Conservation (phyloP, 2,797 vertebrate genomes). For the Hyperoplus lanceolatus region DNA sequence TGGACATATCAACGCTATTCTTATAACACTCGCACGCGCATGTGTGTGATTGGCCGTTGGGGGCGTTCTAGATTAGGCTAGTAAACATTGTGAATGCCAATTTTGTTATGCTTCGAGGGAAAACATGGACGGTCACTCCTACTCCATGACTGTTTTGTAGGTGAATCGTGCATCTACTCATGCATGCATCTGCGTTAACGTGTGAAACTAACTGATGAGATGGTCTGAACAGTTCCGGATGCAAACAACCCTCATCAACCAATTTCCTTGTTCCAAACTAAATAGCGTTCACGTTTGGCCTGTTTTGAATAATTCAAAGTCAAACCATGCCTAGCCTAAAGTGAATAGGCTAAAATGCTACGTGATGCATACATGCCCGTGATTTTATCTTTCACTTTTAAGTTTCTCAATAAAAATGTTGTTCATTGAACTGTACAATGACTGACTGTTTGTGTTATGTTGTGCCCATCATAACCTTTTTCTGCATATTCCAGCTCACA, state of each 20-base stretch:
- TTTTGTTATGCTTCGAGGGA: background rate
- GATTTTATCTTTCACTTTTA: background rate
- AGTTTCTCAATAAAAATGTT: background rate
- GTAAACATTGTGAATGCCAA: background rate
- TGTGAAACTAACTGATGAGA: background rate
- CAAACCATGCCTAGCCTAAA: background rate
- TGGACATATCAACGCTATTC: background rate
- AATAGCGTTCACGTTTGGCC: background rate
- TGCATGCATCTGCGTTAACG: background rate
- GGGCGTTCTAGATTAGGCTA: background rate
- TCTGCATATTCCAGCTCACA: background rate
- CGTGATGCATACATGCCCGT: background rate
- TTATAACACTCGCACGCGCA: conserved; percentile 2
- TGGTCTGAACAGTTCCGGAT: background rate
- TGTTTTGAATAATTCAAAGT: background rate
- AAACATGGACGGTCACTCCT: background rate
- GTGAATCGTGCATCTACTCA: background rate
- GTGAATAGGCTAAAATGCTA: no score
- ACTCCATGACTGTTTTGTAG: no score
- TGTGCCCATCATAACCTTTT: background rate
- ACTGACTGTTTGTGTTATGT: background rate
- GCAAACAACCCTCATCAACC: background rate
- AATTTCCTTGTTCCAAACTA: background rate
- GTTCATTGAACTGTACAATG: background rate
- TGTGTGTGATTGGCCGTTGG: background rate